Conservation (phyloP, 1,140 invertebrate species). For the Homarus americanus region DNA sequence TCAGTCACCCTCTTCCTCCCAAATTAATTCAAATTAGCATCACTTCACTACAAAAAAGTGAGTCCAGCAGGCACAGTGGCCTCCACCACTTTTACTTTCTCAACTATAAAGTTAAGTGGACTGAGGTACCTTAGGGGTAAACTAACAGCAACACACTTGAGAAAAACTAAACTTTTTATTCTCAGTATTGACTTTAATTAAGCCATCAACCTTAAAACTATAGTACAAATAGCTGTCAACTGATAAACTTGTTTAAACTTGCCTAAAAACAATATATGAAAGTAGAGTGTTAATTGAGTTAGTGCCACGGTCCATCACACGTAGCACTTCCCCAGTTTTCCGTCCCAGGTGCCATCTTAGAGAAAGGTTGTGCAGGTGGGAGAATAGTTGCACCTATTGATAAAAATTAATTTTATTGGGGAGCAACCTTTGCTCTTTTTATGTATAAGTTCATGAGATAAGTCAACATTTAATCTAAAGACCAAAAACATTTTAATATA, state of each 20-base stretch:
- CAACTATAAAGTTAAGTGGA: no score
- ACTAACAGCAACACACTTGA: no score
- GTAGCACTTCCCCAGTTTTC: conserved; percentile 96
- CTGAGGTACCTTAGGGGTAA: no score
- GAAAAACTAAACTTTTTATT: no score
- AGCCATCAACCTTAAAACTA: no score
- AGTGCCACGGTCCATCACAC: conserved; percentile 96
- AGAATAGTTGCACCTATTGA: conserved; percentile 86
- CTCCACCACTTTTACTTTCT: no score
- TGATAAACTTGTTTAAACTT: conserved; percentile 9
- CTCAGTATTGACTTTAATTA: no score
- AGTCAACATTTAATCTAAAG: neutral
- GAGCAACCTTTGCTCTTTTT: neutral
- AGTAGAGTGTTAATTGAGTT: conserved; percentile 95
- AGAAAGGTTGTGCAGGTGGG: conserved; percentile 91
- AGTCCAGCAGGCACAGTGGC: no score
- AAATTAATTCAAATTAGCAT: no score
- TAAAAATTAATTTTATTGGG: neutral
- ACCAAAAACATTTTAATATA: neutral
- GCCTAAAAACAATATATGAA: conserved; percentile 90
- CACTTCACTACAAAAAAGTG: no score
- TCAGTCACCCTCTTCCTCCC: no score
- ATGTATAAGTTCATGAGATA: neutral
- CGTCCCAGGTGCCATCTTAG: conserved; percentile 93
- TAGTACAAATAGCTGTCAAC: no score